Evolutionary conservation across 1,140 invertebrate genomes (phyloP), one percentile per base, ranked within the genome.

Genomic region (Dendroctonus ponderosae): DNA sequence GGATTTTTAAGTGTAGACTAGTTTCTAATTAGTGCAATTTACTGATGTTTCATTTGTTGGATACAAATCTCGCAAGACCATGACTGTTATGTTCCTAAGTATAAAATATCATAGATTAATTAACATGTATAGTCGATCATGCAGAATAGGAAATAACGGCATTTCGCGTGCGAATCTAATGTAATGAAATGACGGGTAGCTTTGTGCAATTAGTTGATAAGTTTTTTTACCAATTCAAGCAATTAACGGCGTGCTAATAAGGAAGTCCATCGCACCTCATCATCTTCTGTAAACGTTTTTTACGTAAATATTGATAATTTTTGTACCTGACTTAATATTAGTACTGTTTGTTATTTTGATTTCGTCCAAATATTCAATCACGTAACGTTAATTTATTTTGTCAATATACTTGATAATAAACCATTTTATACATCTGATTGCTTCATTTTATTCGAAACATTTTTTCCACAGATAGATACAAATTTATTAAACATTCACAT

Each of bases 71-170:
- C 62, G 50, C 54, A 57, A 62, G 50, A 70, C 69, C 69, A 70
- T 70, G 69, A 70, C 69, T 70, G 66, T 54, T 70, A 67, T 48
- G 69, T 70, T 70, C 69, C 69, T 70, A 57, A 62, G 50, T 14
- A 56, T 26, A 26, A 26, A 26, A 26, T 26, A 26, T 26, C 26
- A 26, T 26, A 26, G 26, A 26, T 26, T 26, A 26, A 26, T 26
- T 26, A 26, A 26, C 26, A 26, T 26, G 26, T 26, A 26, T 26
- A 26, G 26, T 26, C 26, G 26, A 26, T 26, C 26, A 26, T 26
- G 26, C 26, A 26, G 26, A 26, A 26, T 26, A 26, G 26, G 26
- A 26, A 26, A 26, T 26, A 26, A 26, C 26, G 26, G 26, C 26
- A 26, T 26, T 26, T 26, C 26, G 26, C 26, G 26, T 26, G 26